Conservation (phyloP, 1,140 invertebrate species). For the Whitmania pigra region DNA sequence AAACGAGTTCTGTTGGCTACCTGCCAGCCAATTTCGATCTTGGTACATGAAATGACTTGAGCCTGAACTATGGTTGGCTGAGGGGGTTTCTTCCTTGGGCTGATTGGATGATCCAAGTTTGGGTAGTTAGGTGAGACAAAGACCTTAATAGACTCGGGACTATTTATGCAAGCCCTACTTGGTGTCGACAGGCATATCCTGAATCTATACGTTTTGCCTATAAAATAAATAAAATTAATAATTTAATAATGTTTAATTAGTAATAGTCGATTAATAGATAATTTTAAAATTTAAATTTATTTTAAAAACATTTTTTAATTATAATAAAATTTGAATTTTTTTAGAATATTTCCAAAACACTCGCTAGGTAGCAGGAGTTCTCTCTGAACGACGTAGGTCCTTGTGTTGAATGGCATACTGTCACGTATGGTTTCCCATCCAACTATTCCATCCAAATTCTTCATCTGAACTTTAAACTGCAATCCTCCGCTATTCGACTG, state of each 20-base stretch:
- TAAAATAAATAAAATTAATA: too few species aligned
- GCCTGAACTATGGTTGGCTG: constrained; percentile 8
- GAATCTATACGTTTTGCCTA: constrained; percentile 1
- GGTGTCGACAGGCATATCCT: neutral
- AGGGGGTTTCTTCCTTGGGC: neutral
- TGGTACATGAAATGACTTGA: neutral
- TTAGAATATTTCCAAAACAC: neutral
- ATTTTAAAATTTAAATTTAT: too few species aligned
- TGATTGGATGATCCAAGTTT: neutral
- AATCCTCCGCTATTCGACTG: too few species aligned
- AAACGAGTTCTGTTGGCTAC: neutral
- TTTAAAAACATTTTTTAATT: too few species aligned
- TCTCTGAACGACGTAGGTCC: neutral
- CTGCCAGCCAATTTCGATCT: constrained; percentile 10
- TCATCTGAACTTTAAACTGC: too few species aligned
- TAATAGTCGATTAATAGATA: too few species aligned
- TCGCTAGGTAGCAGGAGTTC: constrained; percentile 2
- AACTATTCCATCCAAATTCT: too few species aligned
- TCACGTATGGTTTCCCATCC: too few species aligned
- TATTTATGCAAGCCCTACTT: neutral
- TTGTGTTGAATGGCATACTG: neutral
- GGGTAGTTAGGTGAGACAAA: neutral
- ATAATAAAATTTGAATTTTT: neutral
- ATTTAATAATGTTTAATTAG: too few species aligned
- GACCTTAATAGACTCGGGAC: neutral